These are phyloP conservation scores for Drosophila subobscura DNA, from an alignment of 1,140 invertebrate genomes.

Conservation along the genomic window DNA sequence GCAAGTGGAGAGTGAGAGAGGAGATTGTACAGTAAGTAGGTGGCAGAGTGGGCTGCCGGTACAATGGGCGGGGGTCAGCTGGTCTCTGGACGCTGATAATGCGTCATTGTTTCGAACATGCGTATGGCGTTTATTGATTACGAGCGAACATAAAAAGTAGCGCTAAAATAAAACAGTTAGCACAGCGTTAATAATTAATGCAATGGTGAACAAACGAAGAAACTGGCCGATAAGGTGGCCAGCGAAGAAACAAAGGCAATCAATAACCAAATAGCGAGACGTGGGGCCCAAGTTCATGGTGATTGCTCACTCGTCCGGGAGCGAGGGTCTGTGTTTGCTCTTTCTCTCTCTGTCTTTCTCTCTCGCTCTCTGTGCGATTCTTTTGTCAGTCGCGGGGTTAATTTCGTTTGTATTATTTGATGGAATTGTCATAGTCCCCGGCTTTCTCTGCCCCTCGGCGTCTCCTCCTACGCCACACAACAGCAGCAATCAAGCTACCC, in stretches of 20 bases:
- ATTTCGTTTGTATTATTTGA: slow-evolving; percentile 23
- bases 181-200: slow-evolving; percentile 44
- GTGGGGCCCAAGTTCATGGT: slow-evolving; percentile 14
- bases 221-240: slow-evolving; percentile 36
- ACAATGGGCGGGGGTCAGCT: slow-evolving; percentile 2
- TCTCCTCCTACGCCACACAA: slow-evolving; percentile 8
- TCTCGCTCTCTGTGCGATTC: neutral
- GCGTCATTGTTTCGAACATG: slow-evolving; percentile 56
- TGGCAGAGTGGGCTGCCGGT: neutral
- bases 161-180: slow-evolving; percentile 46
- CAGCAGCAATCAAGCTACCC: slow-evolving; percentile 24
- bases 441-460: slow-evolving; percentile 14
- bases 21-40: neutral
- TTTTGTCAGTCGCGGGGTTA: slow-evolving; percentile 29
- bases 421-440: slow-evolving; percentile 43
- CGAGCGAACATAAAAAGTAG: slow-evolving; percentile 18
- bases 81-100: slow-evolving; percentile 42
- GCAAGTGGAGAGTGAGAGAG: too few relatives aligned
- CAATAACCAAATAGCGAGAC: slow-evolving; percentile 21
- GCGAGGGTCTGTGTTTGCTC: too few relatives aligned
- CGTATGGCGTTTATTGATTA: slow-evolving; percentile 57
- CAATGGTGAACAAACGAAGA: slow-evolving; percentile 15
- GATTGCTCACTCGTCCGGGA: too few relatives aligned
- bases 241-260: slow-evolving; percentile 47
- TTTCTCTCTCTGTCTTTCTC: neutral